Percentiles rank a stretch among this genome's conserved stretches.
These are phyloP conservation scores for Eristalis intricaria DNA, from an alignment of 2,888 invertebrate genomes.

Conservation along the genomic window DNA sequence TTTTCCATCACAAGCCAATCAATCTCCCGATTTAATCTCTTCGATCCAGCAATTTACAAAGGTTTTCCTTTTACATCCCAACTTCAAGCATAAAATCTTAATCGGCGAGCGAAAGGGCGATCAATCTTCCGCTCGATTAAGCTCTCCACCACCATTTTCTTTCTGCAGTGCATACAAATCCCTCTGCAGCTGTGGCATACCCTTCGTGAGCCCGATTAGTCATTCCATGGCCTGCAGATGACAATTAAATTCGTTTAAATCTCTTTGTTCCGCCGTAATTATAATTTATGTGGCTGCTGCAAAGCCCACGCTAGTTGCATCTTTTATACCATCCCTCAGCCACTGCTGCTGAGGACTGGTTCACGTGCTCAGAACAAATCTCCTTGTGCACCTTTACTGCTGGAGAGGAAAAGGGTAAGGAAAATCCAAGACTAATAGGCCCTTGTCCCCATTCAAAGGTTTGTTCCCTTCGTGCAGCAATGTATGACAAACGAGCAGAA, in stretches of 20 bases:
- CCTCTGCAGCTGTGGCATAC: background rate
- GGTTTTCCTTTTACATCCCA: no score
- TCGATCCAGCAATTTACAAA: no score
- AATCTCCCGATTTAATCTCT: no score
- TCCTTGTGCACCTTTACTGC: constrained; percentile 26
- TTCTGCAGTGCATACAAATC: background rate
- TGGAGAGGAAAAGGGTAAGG: background rate
- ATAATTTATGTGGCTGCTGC: constrained; percentile 59
- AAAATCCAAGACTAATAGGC: constrained; percentile 58
- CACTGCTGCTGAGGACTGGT: background rate
- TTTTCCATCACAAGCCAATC: no score
- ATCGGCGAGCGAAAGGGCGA: no score
- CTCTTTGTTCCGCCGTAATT: constrained; percentile 41
- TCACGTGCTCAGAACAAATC: no score
- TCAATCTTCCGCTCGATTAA: no score
- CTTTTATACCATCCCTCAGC: constrained; percentile 4
- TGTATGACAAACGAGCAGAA: constrained; percentile 31
- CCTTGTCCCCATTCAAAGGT: constrained; percentile 14
- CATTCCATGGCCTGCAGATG: constrained; percentile 45
- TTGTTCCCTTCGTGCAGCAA: constrained; percentile 37
- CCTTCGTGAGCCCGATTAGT: constrained; percentile 10
- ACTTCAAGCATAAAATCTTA: no score
- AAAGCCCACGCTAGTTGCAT: constrained; percentile 45
- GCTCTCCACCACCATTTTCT: background rate
- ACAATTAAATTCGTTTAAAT: constrained; percentile 47